Conservation (phyloP, 2,888 invertebrate species). For the Acrobasis repandana region DNA sequence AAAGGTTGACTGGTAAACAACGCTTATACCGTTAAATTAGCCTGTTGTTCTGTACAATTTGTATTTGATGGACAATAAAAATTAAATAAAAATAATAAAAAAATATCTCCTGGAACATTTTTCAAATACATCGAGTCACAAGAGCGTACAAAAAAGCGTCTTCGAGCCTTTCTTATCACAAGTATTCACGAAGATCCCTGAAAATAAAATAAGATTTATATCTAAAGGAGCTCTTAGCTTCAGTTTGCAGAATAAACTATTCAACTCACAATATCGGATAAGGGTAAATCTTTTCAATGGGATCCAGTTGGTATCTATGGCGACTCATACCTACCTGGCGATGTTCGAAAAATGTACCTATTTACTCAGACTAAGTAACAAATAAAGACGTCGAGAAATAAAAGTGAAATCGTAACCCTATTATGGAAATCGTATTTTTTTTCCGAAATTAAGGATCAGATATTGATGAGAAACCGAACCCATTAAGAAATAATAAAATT, state of each 20-base stretch:
- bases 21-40: no score
- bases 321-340: conserved; percentile 54
- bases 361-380: neutral
- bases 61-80: no score
- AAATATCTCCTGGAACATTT: neutral
- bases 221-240: conserved; percentile 54
- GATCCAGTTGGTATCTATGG: conserved; percentile 67
- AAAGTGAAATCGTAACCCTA: neutral
- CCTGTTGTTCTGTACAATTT: no score
- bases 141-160: conserved; percentile 2
- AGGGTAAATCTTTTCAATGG: conserved; percentile 70
- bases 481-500: no score
- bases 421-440: no score
- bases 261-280: conserved; percentile 71
- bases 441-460: no score
- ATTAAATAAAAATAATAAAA: no score
- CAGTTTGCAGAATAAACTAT: conserved; percentile 69
- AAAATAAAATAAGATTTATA: conserved; percentile 54
- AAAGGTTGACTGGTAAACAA: no score
- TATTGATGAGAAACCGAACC: no score
- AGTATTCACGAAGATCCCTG: conserved; percentile 26
- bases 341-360: conserved; percentile 29
- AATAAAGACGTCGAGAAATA: conserved; percentile 1
- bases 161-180: conserved; percentile 19
- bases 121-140: neutral